Evolutionary conservation across 2,888 invertebrate genomes (phyloP).

Genomic region (Zootermopsis nevadensis): DNA sequence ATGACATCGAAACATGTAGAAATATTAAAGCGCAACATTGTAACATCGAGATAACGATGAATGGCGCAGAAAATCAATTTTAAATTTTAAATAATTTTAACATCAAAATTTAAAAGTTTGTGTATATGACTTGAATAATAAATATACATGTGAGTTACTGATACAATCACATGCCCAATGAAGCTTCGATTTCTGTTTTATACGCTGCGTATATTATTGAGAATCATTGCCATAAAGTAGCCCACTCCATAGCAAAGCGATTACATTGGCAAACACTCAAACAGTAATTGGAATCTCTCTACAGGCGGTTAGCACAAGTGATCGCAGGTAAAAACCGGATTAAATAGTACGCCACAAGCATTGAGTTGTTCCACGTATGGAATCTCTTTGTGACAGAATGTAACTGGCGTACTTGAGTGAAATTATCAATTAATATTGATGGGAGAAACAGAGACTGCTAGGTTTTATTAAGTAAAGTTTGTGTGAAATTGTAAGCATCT

Average conservation of each 20-base stretch:
- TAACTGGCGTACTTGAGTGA: neutral
- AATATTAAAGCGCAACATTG: too few relatives aligned
- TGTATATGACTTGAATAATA: too few relatives aligned
- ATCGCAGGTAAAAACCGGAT: neutral
- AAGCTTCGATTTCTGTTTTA: neutral
- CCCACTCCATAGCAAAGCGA: neutral
- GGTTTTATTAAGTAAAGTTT: too few relatives aligned
- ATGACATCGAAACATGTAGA: too few relatives aligned
- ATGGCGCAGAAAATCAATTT: too few relatives aligned
- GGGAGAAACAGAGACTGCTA: too few relatives aligned
- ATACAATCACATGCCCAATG: neutral
- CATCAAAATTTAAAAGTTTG: too few relatives aligned
- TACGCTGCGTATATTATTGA: neutral
- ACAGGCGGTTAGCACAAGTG: slow-evolving; percentile 26
- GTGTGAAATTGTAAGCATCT: too few relatives aligned
- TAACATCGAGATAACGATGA: too few relatives aligned
- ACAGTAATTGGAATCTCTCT: slow-evolving; percentile 15
- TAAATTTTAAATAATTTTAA: too few relatives aligned
- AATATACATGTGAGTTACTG: too few relatives aligned
- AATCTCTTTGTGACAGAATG: neutral
- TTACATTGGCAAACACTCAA: slow-evolving; percentile 27
- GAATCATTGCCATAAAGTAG: neutral
- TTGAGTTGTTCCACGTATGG: neutral
- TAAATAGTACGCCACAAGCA: slow-evolving; percentile 8
- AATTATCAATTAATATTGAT: neutral